Base-by-base conservation (phyloP, 2,113 vertebrate genomes). In the Murina feae region DNA sequence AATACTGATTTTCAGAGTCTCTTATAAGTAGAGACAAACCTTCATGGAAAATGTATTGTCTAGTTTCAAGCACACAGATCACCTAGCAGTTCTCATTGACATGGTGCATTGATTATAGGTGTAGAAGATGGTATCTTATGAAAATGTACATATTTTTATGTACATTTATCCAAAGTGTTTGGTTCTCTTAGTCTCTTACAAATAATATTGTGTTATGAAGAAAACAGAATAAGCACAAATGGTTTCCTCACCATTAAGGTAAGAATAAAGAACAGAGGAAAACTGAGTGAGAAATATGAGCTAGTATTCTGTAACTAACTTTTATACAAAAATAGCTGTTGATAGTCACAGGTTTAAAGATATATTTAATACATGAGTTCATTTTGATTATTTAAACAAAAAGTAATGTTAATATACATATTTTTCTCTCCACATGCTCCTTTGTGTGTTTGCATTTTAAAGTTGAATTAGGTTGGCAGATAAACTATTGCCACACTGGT, bases 201-300 rank as follows among this genome's bases (percentile, higher is more conserved):
- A 92, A 69, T 71, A 71, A 58, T 65, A 63, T 0, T 49, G 9
- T 78, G 11, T 28, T 42, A 63, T 66, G 39, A 86, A 49, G n/a
- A 72, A 96, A 92, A 82, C 8, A 89, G 28, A 86, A 58, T 39
- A 86, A 90, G 11, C 49, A 81, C 68, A 87, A 66, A 69, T 44
- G 8, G 12, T 80, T 32, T 88, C 14, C 14, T 11, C 32, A 9
- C 47, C 21, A 71, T 18, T 47, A 80, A 65, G 6, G 13, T 81
- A 37, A 81, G 5, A 17, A 75, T 6, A 37, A 42, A n/a, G 4
- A 55, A 60, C 30, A 74, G 39, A 84, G 37, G 13, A 58, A 72
- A 47, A 85, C 85, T 32, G 35, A 47, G 2, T 6, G 1, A 14
- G 25, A 60, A 51, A 49, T 74, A 86, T 1, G 2, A 47, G 68